Evolutionary conservation across 2,113 vertebrate genomes (phyloP), one percentile per base, ranked within the genome.

Genomic region (Nipponia nippon): DNA sequence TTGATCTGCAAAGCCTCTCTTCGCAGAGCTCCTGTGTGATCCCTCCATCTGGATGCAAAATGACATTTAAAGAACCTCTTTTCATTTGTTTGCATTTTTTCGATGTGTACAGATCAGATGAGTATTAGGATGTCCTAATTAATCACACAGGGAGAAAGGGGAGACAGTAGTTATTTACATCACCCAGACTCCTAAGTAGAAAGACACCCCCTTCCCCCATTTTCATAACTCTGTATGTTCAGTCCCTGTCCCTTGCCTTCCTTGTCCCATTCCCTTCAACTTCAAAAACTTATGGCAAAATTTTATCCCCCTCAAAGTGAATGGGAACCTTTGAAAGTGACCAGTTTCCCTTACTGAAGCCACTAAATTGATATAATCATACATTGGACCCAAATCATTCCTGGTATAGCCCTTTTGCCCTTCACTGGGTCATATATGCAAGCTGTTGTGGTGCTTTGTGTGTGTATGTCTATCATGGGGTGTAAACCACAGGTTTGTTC

Each of bases 121-220:
- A 61, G 13, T 72, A 75, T 91, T 88, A 76, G n/a, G 22, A 81
- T 78, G 32, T 61, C 49, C 55, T 90, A 90, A 94, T 89, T 90
- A 94, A 91, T 86, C 40, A 46, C 69, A 53, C 5, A 56, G 46
- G 52, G 50, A 87, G 69, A 63, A 71, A 67, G 58, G 8, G 36
- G 49, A 67, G 40, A 70, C 11, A 58, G 42, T 46, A 70, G 6
- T 62, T 80, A 26, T 52, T 76, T 87, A 59, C 11, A 29, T 63
- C 49, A 80, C 18, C 34, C 36, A 50, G 61, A 71, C 16, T 78
- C 44, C 32, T 34, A 56, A 72, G 34, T 8, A 58, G 36, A 61
- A 73, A 72, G 5, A 20, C 27, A 20, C 4, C 3, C 21, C 6
- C 20, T 72, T 8, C 14, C 14, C 9, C 5, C 11, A 13, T 77